Evolutionary conservation across 2,888 invertebrate genomes (phyloP), one percentile per base, ranked within the genome.

Genomic region (Rhopalosiphum nymphaeae): DNA sequence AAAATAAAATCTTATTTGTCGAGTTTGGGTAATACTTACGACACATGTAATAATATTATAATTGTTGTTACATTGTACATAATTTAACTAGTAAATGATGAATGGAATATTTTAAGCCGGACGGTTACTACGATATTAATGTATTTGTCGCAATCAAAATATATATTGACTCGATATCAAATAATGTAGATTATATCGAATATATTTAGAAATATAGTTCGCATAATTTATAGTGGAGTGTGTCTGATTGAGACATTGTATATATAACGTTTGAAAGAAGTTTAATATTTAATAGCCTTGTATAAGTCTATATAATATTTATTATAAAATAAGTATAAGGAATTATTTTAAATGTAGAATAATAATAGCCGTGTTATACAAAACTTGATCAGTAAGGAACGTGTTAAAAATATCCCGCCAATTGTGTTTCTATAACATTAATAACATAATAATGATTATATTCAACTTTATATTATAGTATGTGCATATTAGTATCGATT

Each of bases 231-330:
- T 84, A 3, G 7, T 4, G 25, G 44, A 85, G 85, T 85, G 91
- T 91, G 25, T 85, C 85, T 7, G 56, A 85, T 91, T 25, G 56
- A 85, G 21, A 44, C 44, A 91, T 91, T 91, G 85, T 91, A 29
- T 53, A 53, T 16, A 46, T 46, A 56, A 26, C 26, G 53, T 91
- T 57, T 56, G 91, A 91, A 91, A 85, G 85, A 85, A 85, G 91
- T 44, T 85, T 21, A 84, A 44, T 56, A 56, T 78, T 78, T 36
- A 36, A 78, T 49, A 36, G 78, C 2, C 5, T 57, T 42, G 57
- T 57, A 25, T 57, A 16, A 1, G 26, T 61, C 29, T n/a, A 16
- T 67, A 78, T 78, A 78, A 36, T 78, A 21, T 78, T 78, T 78
- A 78, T 78, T 36, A 78, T 78, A 78, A 78, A 78, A 21, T 36